Evolutionary conservation across 2,113 vertebrate genomes (phyloP).

Genomic region (Dolichotis patagonum): DNA sequence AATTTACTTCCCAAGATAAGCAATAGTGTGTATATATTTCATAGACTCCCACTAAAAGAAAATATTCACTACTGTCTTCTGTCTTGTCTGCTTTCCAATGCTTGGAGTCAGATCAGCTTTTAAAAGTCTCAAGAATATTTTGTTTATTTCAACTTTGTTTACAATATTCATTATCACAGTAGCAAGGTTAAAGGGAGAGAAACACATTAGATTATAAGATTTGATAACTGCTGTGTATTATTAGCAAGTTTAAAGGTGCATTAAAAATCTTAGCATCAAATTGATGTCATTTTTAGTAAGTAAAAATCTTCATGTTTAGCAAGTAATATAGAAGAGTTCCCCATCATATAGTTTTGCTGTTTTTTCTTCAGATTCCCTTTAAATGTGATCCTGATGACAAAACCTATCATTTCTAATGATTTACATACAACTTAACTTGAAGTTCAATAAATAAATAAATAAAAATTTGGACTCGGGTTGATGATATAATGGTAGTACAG

Average conservation of each 20-base stretch:
- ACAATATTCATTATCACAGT: neutral
- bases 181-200: neutral
- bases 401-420: neutral
- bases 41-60: slow-evolving; percentile 71
- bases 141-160: neutral
- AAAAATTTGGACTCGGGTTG: neutral
- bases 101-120: slow-evolving; percentile 43
- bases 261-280: neutral
- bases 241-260: neutral
- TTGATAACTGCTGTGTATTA: neutral
- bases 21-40: slow-evolving; percentile 81
- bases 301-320: neutral
- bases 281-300: slow-evolving; percentile 29
- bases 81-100: slow-evolving; percentile 70
- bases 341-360: neutral
- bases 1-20: slow-evolving; percentile 82
- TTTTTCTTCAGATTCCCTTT: slow-evolving; percentile 32
- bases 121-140: slow-evolving; percentile 45
- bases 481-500: slow-evolving; percentile 47
- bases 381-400: slow-evolving; percentile 55
- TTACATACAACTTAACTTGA: neutral
- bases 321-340: neutral
- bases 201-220: neutral
- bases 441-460: neutral
- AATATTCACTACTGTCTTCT: slow-evolving; percentile 75